Conservation (phyloP, 2,797 vertebrate species). For the Sebastes flavidus region DNA sequence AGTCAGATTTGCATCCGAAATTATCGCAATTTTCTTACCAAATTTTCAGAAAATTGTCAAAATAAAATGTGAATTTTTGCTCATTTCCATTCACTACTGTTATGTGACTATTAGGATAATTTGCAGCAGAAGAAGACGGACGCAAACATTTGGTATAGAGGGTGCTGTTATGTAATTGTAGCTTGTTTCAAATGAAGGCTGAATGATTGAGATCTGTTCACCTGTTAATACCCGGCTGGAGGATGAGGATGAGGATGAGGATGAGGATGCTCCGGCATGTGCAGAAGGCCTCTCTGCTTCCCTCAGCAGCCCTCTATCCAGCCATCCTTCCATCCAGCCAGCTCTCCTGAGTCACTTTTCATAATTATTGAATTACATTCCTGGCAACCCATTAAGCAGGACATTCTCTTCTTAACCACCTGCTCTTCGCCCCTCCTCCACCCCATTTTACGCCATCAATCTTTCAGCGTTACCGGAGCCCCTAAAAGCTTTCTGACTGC, state of each 20-base stretch:
- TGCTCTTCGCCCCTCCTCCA: conserved; percentile 81
- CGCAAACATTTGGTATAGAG: not conserved
- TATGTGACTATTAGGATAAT: not conserved
- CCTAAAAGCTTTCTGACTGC: conserved; percentile 90
- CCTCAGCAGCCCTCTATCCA: conserved; percentile 40
- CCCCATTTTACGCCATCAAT: conserved; percentile 86
- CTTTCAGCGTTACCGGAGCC: conserved; percentile 85
- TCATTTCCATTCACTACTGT: too few species aligned
- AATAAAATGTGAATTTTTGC: too few species aligned
- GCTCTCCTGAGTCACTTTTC: conserved; percentile 85
- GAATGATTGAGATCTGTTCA: not conserved
- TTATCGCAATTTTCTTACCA: not conserved
- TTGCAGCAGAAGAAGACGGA: rapidly evolving
- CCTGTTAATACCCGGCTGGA: not conserved
- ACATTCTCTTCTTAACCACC: conserved; percentile 89
- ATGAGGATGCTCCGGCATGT: conserved; percentile 59
- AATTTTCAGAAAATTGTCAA: too few species aligned
- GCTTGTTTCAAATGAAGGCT: not conserved
- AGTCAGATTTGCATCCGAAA: not conserved
- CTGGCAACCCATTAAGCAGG: conserved; percentile 85
- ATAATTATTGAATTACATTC: conserved; percentile 89
- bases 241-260: not conserved
- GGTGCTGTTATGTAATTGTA: not conserved
- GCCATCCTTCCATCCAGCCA: conserved; percentile 49
- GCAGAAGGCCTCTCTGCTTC: conserved; percentile 22